Percentiles rank a stretch among this genome's conserved stretches.
These are phyloP conservation scores for Aythya fuligula DNA, from an alignment of 2,797 vertebrate genomes.

Conservation along the genomic window DNA sequence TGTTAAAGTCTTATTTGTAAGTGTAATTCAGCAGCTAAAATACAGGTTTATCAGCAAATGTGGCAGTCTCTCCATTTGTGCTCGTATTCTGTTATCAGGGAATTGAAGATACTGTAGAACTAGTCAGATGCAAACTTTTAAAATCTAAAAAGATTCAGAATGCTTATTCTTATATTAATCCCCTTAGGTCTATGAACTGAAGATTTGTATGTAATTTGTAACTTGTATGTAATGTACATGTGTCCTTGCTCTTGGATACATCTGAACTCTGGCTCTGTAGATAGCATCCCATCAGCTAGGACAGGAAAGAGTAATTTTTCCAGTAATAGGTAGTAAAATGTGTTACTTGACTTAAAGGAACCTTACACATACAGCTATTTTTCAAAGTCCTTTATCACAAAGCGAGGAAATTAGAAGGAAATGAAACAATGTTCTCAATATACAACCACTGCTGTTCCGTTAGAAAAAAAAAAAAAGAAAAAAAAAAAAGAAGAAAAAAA, in stretches of 20 bases:
- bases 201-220: too few species aligned
- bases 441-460: background rate
- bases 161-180: background rate
- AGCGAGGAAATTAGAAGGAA: constrained; percentile 52
- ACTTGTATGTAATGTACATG: too few species aligned
- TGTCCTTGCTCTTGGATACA: background rate
- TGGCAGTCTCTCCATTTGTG: background rate
- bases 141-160: background rate
- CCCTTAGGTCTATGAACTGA: background rate
- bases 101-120: background rate
- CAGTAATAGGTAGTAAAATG: background rate
- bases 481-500: too few species aligned
- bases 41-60: background rate
- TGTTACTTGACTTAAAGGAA: background rate
- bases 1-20: background rate
- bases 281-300: background rate
- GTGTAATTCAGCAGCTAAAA: background rate
- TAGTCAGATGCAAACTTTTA: background rate
- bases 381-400: constrained; percentile 27
- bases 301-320: background rate
- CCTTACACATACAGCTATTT: background rate
- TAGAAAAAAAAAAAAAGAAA: background rate
- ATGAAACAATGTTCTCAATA: constrained; percentile 10
- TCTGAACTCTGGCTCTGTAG: background rate
- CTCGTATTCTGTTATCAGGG: background rate